Evolutionary conservation across 2,888 invertebrate genomes (phyloP).

Genomic region (Pseudococcus jackbeardsleyi): DNA sequence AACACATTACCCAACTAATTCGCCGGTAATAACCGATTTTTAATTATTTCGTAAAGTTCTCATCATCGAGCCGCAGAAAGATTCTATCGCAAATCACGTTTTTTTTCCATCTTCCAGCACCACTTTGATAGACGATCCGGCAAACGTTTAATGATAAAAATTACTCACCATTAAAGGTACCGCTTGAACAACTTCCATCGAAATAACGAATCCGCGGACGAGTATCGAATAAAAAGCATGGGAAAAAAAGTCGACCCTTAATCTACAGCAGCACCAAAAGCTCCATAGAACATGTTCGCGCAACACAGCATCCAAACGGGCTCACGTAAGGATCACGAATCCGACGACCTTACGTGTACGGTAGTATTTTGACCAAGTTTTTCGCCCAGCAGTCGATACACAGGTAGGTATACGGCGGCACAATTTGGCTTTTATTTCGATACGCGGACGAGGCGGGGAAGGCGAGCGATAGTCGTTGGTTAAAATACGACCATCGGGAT

Average conservation of each 20-base stretch:
- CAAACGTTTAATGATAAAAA: slow-evolving; percentile 28
- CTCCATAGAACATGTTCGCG: background rate
- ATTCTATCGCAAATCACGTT: background rate
- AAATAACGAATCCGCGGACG: background rate
- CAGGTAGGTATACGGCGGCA: background rate
- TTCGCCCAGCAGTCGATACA: slow-evolving; percentile 19
- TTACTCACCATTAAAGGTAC: slow-evolving; percentile 33
- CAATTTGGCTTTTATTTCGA: slow-evolving; percentile 53
- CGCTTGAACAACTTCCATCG: slow-evolving; percentile 3
- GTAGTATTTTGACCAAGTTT: slow-evolving; percentile 6
- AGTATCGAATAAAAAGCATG: background rate
- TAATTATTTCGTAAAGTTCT: slow-evolving; percentile 37
- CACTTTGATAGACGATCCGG: background rate
- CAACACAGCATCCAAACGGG: background rate
- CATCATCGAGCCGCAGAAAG: background rate
- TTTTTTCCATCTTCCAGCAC: background rate
- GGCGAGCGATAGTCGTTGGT: background rate
- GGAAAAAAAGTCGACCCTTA: background rate
- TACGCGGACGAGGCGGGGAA: background rate
- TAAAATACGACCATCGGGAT: slow-evolving; percentile 51
- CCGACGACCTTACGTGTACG: background rate
- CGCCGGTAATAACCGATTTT: slow-evolving; percentile 35
- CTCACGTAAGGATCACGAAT: slow-evolving; percentile 38
- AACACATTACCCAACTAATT: slow-evolving; percentile 49
- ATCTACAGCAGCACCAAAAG: background rate